Percentiles rank a stretch among this genome's conserved stretches.
These are phyloP conservation scores for Euschistus heros DNA, from an alignment of 1,140 invertebrate genomes.

Conservation along the genomic window DNA sequence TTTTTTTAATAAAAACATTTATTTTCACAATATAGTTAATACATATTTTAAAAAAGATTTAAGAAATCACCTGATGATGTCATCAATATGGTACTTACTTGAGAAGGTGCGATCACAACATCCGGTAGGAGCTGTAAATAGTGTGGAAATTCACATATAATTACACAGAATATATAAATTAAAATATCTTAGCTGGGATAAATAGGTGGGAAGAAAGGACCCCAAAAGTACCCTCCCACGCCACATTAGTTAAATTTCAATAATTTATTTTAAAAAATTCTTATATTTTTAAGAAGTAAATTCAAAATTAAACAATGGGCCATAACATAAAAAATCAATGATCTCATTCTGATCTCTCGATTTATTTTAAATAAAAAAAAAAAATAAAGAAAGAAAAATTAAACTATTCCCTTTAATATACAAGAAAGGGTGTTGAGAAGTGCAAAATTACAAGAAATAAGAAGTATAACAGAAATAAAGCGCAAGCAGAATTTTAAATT, in stretches of 20 bases:
- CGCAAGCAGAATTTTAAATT: conserved; percentile 30
- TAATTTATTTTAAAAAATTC: neutral
- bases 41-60: too few species aligned
- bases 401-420: conserved; percentile 14
- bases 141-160: conserved; percentile 23
- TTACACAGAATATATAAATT: neutral
- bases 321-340: conserved; percentile 6
- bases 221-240: conserved; percentile 12
- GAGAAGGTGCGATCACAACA: conserved; percentile 15
- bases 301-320: conserved; percentile 1
- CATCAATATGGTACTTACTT: conserved; percentile 20
- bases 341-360: conserved; percentile 18
- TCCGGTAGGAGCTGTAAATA: conserved; percentile 18
- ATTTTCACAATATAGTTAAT: too few species aligned
- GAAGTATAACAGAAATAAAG: conserved; percentile 15
- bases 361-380: conserved; percentile 16
- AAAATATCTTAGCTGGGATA: conserved; percentile 4
- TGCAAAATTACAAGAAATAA: conserved; percentile 8
- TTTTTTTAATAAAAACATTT: too few species aligned
- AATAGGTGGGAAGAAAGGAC: conserved; percentile 1
- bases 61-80: too few species aligned
- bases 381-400: conserved; percentile 19
- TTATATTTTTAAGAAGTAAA: neutral
- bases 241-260: neutral
- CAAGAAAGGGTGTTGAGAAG: conserved; percentile 16